Evolutionary conservation across 1,140 invertebrate species (phyloP).

Genomic region (Drosophila pruinosa): DNA sequence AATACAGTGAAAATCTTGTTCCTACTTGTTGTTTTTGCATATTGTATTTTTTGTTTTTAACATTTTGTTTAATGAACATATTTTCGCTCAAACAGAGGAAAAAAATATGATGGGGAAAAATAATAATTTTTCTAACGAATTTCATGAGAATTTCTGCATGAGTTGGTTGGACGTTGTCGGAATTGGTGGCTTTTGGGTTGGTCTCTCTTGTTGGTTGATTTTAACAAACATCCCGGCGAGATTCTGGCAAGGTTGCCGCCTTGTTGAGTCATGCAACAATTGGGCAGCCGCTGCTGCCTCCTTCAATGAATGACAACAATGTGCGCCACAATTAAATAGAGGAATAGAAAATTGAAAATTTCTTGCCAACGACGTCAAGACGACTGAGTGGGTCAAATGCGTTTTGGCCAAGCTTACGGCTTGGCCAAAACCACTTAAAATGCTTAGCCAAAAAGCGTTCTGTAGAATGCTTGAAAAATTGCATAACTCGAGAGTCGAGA

Average conservation of each 20-base stretch:
- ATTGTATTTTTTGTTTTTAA: conserved; percentile 13
- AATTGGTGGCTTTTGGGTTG: background rate
- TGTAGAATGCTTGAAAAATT: conserved; percentile 31
- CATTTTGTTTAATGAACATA: conserved; percentile 28
- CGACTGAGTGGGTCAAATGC: conserved; percentile 78
- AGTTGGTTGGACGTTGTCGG: conserved; percentile 11
- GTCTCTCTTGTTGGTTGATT: background rate
- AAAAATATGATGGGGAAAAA: background rate
- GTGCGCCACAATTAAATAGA: conserved; percentile 67
- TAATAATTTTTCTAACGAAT: conserved; percentile 54
- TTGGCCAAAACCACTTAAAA: conserved; percentile 77
- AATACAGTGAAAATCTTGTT: too few relatives aligned
- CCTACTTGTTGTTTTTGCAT: background rate
- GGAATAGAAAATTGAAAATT: conserved; percentile 39
- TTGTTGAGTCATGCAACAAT: conserved; percentile 47
- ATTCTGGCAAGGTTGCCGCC: conserved; percentile 36
- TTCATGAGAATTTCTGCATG: conserved; percentile 58
- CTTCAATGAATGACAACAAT: conserved; percentile 69
- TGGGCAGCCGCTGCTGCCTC: conserved; percentile 30
- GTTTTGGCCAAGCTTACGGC: conserved; percentile 62
- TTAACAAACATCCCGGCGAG: conserved; percentile 4
- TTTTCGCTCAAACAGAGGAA: conserved; percentile 19
- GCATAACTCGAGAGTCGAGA: conserved; percentile 67
- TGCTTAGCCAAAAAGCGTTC: conserved; percentile 17
- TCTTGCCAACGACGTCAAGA: too few relatives aligned